Evolutionary conservation across 2,113 vertebrate genomes (phyloP).

Genomic region (Forbesichthys agassizii): DNA sequence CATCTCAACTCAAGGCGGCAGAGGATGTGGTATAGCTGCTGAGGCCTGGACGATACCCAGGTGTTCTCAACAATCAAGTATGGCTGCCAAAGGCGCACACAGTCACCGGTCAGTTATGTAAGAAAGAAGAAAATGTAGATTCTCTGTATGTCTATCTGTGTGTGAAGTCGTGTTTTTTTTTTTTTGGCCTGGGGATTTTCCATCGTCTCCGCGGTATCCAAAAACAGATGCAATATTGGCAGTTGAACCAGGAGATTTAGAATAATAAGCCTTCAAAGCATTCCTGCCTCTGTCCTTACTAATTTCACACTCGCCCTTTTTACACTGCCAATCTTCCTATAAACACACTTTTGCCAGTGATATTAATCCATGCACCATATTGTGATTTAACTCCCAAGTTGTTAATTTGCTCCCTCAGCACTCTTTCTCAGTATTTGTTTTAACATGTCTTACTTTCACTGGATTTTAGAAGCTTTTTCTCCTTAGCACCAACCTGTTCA

Average conservation of each 20-base stretch:
- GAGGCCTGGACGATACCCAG: conserved; percentile 16
- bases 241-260: conserved; percentile 50
- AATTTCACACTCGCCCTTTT: conserved; percentile 47
- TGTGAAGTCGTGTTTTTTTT: conserved; percentile 43
- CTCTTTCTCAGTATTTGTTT: neutral
- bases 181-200: conserved; percentile 76
- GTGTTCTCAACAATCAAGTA: neutral
- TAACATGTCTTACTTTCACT: no score
- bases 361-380: neutral
- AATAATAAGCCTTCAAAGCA: conserved; percentile 63
- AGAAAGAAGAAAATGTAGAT: conserved; percentile 9
- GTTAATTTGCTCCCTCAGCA: neutral
- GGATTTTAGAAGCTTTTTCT: no score
- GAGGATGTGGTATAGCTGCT: neutral
- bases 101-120: conserved; percentile 7
- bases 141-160: conserved; percentile 22
- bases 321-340: neutral
- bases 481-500: no score
- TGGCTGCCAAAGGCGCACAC: conserved; percentile 7
- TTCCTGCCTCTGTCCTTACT: conserved; percentile 44
- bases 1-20: neutral
- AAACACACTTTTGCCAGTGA: neutral
- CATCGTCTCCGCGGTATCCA: conserved; percentile 72
- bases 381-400: neutral
- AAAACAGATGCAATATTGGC: conserved; percentile 80